phyloP scores from a whole-genome alignment of 2,888 invertebrate species.

The Creontiades dilutus region DNA sequence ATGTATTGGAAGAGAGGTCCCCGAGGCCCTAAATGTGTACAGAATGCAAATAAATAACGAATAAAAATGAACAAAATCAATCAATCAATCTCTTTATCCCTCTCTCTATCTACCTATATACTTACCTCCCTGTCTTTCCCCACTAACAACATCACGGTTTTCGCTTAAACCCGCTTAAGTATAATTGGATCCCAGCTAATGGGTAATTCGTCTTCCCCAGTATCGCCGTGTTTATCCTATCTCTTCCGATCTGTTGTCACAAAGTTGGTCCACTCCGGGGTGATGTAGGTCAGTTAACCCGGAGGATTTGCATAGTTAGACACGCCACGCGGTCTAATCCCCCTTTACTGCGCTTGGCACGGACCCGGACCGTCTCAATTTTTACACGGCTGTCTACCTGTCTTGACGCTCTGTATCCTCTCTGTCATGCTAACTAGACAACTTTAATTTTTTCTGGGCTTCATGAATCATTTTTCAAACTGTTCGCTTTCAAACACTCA shows the following conservation, averaged over 20 bases:
- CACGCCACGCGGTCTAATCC: constrained; percentile 20
- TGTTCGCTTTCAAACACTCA: too few species aligned
- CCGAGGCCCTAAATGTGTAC: too few species aligned
- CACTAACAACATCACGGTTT: too few species aligned
- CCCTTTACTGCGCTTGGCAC: not conserved
- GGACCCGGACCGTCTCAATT: not conserved
- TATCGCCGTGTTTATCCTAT: not conserved
- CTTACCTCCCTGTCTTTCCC: too few species aligned
- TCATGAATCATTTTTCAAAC: not conserved
- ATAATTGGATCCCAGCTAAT: not conserved
- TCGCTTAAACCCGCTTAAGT: not conserved
- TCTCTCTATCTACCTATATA: too few species aligned
- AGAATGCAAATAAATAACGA: too few species aligned
- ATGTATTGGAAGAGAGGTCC: too few species aligned
- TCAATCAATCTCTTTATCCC: too few species aligned
- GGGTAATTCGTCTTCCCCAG: not conserved
- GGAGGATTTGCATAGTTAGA: constrained; percentile 46
- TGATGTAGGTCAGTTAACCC: constrained; percentile 54
- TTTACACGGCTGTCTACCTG: not conserved
- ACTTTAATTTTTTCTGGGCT: not conserved
- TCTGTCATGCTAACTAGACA: not conserved
- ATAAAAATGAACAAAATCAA: too few species aligned
- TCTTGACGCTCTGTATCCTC: not conserved
- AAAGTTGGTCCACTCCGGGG: not conserved
- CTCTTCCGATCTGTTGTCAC: constrained; percentile 31